Base-by-base conservation (phyloP, 1,140 invertebrate species). In the Drosophila sulfurigaster region DNA sequence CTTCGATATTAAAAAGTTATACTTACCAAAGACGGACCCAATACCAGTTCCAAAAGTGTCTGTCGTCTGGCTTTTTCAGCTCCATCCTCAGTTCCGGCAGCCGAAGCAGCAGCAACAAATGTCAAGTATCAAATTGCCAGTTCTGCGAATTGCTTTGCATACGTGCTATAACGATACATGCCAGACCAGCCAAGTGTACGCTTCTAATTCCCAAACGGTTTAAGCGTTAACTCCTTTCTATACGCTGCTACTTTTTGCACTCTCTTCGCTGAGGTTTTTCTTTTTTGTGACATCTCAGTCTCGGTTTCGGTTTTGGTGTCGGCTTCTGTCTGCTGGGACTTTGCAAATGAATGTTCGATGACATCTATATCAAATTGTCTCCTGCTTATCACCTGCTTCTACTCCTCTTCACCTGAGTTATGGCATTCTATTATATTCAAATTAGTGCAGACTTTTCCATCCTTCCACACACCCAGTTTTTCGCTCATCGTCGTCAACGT, bases 401-500 rank as follows among this genome's bases (percentile, higher is more conserved):
- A 3, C 30, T 16, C 41, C 5, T 13, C 11, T 10, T n/a, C 3
- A 1, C 38, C 35, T 48, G 7, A 46, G 28, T 48, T 56, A 57
- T 57, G 60, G 30, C 57, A 43, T 58, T 49, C 35, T 66, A 65
- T 73, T 73, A 73, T 66, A 58, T 73, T 68, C 64, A 48, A 68
- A 74, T 74, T 74, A 74, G 48, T 67, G 71, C 30, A 46, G 49
- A 52, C 16, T 52, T 52, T 41, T 43, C 15, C 57, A 38, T 10
- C 7, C 35, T 10, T 2, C 32, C 32, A 32, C 30, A n/a, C 49
- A 48, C 41, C 30, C 51, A 45, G 38, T 49, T 28, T 70, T 38
- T 13, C 20, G 20, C 0, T 52, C 3, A 5, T 5, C n/a, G 16
- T 38, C 35, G 7, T 38, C 35, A 38, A 3, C 10, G 35, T 38